Evolutionary conservation across 2,113 vertebrate species (phyloP).

Genomic region (Danionella cerebrum): DNA sequence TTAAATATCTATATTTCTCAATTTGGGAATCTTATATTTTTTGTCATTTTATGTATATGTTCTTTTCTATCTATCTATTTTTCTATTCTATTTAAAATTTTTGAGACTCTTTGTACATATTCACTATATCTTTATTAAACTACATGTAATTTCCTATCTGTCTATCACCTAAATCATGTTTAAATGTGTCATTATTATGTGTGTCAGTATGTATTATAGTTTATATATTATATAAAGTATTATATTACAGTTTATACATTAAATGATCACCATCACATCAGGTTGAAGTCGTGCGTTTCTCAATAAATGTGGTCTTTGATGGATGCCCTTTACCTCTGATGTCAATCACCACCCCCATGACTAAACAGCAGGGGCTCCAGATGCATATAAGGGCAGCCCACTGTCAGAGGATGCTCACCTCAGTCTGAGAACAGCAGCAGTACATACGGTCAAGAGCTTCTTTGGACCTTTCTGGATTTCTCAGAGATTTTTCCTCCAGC

Average conservation of each 20-base stretch:
- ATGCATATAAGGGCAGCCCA: slow-evolving; percentile 56
- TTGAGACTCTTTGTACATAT: neutral
- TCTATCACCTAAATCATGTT: neutral
- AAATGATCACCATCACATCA: too few species aligned
- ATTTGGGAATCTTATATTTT: too few species aligned
- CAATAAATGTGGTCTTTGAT: slow-evolving; percentile 59
- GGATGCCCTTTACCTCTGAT: slow-evolving; percentile 65
- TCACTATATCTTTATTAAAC: neutral
- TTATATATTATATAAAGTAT: too few species aligned
- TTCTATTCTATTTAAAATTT: neutral
- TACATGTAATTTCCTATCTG: too few species aligned
- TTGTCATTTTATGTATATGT: neutral
- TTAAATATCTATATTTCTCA: too few species aligned
- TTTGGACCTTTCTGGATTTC: too few species aligned
- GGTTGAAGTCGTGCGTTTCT: slow-evolving; percentile 58
- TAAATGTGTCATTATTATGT: too few species aligned
- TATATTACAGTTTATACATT: too few species aligned
- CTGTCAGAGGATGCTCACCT: slow-evolving; percentile 40
- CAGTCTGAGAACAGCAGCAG: slow-evolving; percentile 26
- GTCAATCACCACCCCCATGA: slow-evolving; percentile 63
- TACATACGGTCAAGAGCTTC: too few species aligned
- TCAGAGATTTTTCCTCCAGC: neutral
- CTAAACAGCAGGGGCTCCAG: slow-evolving; percentile 66
- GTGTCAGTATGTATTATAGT: too few species aligned
- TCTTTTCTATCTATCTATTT: neutral